These are phyloP conservation scores for Xenopus petersii DNA, from an alignment of 2,797 vertebrate genomes.

Conservation along the genomic window DNA sequence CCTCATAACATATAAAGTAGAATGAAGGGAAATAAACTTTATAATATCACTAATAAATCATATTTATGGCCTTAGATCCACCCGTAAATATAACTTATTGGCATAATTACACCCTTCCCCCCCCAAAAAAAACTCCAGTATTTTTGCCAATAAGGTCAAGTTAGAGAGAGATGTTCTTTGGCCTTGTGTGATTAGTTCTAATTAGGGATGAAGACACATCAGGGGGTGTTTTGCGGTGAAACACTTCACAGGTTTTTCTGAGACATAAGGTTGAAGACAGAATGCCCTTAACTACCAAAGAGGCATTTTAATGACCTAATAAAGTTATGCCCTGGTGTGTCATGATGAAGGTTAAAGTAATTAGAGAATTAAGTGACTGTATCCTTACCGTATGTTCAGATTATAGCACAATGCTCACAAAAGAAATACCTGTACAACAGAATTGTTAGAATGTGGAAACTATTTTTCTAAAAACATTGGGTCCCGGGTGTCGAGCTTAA, in stretches of 20 bases:
- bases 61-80: neutral
- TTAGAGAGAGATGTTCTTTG: slow-evolving; percentile 42
- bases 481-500: no score
- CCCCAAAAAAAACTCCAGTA: slow-evolving; percentile 7
- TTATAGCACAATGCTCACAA: slow-evolving; percentile 28
- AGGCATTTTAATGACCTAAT: slow-evolving; percentile 50
- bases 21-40: slow-evolving; percentile 21
- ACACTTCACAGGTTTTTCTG: slow-evolving; percentile 49
- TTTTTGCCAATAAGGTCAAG: slow-evolving; percentile 37
- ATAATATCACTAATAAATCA: slow-evolving; percentile 33
- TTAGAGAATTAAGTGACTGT: slow-evolving; percentile 51
- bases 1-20: neutral
- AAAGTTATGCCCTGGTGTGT: slow-evolving; percentile 49
- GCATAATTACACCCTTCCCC: slow-evolving; percentile 14
- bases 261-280: slow-evolving; percentile 50
- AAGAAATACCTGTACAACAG: slow-evolving; percentile 17
- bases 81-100: slow-evolving; percentile 26
- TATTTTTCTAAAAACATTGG: neutral
- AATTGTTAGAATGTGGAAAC: neutral
- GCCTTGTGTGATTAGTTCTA: slow-evolving; percentile 45
- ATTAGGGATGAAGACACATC: slow-evolving; percentile 49
- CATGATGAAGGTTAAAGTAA: slow-evolving; percentile 51
- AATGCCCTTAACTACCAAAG: slow-evolving; percentile 51
- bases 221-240: slow-evolving; percentile 48
- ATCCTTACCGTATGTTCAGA: slow-evolving; percentile 47